Evolutionary conservation across 2,797 vertebrate species (phyloP).

Genomic region (Ctenopoma multispine): DNA sequence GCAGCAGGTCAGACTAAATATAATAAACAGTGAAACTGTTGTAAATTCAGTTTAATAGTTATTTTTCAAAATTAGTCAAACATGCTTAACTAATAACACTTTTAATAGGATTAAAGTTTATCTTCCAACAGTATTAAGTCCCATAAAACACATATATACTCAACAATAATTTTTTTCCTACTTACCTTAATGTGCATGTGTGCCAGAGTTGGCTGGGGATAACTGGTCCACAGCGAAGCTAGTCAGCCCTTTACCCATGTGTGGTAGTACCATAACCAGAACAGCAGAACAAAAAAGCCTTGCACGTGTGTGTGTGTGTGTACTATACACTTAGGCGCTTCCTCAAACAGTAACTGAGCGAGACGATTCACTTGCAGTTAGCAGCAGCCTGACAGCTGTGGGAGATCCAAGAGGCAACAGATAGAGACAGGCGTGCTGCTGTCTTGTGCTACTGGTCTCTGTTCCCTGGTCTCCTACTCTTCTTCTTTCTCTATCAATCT

Average conservation of each 20-base stretch:
- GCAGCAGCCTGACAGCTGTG: slow-evolving; percentile 59
- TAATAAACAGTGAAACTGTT: slow-evolving; percentile 37
- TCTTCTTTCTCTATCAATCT: slow-evolving; percentile 36
- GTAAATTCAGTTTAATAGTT: neutral
- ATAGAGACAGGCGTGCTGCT: slow-evolving; percentile 57
- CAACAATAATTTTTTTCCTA: too few relatives aligned
- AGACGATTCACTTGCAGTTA: slow-evolving; percentile 36
- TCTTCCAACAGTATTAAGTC: neutral
- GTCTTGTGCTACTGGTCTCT: slow-evolving; percentile 53
- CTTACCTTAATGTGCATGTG: slow-evolving; percentile 77
- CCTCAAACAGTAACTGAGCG: slow-evolving; percentile 27
- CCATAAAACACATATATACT: neutral
- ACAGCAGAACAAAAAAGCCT: slow-evolving; percentile 24
- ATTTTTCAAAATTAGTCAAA: slow-evolving; percentile 10
- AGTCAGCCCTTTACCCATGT: slow-evolving; percentile 56
- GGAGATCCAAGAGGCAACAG: slow-evolving; percentile 59
- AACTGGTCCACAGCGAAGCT: slow-evolving; percentile 63
- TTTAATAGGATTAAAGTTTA: neutral
- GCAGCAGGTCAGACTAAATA: slow-evolving; percentile 31
- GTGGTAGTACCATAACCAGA: slow-evolving; percentile 38
- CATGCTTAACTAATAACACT: neutral
- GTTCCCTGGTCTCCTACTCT: slow-evolving; percentile 45
- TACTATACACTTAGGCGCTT: slow-evolving; percentile 31
- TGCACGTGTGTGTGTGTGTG: slow-evolving; percentile 33
- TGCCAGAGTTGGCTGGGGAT: slow-evolving; percentile 63